Evolutionary conservation across 2,113 vertebrate genomes (phyloP).

Genomic region (Bubo bubo): DNA sequence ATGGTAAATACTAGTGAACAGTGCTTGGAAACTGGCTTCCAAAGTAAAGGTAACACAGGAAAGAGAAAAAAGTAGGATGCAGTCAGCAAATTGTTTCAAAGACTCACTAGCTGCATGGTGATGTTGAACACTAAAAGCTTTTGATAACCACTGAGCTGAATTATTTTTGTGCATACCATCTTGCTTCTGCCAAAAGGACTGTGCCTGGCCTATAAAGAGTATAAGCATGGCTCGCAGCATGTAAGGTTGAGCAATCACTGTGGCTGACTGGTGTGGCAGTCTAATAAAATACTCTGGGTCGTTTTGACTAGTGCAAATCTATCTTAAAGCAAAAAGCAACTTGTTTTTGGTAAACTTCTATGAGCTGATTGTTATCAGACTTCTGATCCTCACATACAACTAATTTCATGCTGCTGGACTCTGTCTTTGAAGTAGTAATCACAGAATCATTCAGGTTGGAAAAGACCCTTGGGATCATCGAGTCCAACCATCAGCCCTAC

Average conservation of each 20-base stretch:
- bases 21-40: neutral
- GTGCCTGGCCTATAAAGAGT: neutral
- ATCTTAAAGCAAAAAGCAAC: neutral
- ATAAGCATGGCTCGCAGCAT: neutral
- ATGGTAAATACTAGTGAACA: neutral
- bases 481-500: no score
- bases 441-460: no score
- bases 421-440: neutral
- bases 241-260: fast-evolving
- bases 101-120: neutral
- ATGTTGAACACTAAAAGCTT: neutral
- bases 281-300: neutral
- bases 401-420: neutral
- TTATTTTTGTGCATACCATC: neutral
- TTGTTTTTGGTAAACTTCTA: neutral
- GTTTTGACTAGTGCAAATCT: neutral
- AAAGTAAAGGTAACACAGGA: neutral
- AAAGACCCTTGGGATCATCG: no score
- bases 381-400: neutral
- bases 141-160: neutral
- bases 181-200: neutral
- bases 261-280: neutral
- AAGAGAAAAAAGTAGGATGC: neutral
- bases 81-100: neutral
- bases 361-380: neutral